Conservation (phyloP, 2,113 vertebrate genomes). For the Sinocyclocheilus anshuiensis region DNA sequence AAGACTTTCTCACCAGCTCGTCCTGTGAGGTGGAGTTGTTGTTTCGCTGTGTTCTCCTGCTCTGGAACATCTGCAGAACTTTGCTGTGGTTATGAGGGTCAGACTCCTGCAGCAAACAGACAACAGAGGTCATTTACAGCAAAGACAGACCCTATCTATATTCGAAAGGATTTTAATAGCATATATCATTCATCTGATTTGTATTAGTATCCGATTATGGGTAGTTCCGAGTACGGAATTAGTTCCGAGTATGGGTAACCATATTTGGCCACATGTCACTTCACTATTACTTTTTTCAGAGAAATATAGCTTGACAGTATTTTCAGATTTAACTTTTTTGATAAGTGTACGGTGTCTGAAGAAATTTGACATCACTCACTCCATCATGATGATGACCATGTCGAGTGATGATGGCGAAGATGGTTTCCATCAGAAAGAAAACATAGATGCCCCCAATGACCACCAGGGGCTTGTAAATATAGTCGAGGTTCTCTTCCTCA, state of each 20-base stretch:
- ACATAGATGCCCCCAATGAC: constrained; percentile 79
- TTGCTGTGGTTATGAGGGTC: constrained; percentile 77
- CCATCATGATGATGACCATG: constrained; percentile 63
- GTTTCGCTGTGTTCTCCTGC: constrained; percentile 64
- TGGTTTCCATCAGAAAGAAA: constrained; percentile 84
- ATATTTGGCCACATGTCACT: too few species aligned
- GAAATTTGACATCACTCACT: constrained; percentile 54
- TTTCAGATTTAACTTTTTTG: not conserved
- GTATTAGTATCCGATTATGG: too few species aligned
- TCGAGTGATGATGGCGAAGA: constrained; percentile 76
- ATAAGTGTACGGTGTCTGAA: not conserved
- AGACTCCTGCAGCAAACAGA: constrained; percentile 41
- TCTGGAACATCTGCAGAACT: constrained; percentile 80
- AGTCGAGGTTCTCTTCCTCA: not conserved
- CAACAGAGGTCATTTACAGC: not conserved
- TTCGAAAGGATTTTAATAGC: too few species aligned
- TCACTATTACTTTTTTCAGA: not conserved
- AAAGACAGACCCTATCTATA: too few species aligned
- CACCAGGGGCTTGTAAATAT: constrained; percentile 79
- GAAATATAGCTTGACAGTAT: too few species aligned
- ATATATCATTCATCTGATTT: too few species aligned
- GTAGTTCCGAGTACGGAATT: too few species aligned
- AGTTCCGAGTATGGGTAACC: too few species aligned
- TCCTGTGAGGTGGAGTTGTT: constrained; percentile 54
- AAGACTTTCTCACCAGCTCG: constrained; percentile 53